Conservation (phyloP, 2,888 invertebrate species). For the Nipponacmea schrenckii region DNA sequence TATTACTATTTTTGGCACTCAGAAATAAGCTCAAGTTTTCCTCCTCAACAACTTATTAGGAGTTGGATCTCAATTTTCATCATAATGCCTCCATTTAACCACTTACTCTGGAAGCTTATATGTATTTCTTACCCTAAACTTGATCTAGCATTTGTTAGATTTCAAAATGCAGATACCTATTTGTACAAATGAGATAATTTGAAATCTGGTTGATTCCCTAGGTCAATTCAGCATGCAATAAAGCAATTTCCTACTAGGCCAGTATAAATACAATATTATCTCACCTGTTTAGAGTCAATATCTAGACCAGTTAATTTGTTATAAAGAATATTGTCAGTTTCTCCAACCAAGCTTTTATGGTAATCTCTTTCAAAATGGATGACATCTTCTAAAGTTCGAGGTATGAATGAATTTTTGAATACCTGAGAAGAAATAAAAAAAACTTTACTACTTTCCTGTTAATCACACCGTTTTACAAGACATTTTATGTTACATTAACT, state of each 20-base stretch:
- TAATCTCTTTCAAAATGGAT: constrained; percentile 77
- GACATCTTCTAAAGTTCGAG: constrained; percentile 90
- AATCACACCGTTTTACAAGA: not conserved
- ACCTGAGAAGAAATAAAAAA: constrained; percentile 65
- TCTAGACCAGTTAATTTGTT: not conserved
- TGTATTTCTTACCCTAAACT: too few species aligned
- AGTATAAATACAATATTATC: too few species aligned
- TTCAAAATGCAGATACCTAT: too few species aligned
- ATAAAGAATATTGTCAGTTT: constrained; percentile 30
- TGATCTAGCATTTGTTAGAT: too few species aligned
- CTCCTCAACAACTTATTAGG: constrained; percentile 10
- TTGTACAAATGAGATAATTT: too few species aligned
- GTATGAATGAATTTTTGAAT: constrained; percentile 93
- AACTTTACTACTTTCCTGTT: too few species aligned
- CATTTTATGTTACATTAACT: too few species aligned
- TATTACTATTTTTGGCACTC: not conserved
- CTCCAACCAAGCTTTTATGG: constrained; percentile 75
- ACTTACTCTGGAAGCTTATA: too few species aligned
- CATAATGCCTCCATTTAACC: not conserved
- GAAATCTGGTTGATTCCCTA: too few species aligned
- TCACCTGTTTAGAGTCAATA: too few species aligned
- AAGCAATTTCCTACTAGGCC: too few species aligned
- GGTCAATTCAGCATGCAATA: too few species aligned
- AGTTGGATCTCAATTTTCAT: constrained; percentile 23
- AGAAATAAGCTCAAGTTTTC: constrained; percentile 7